Percentiles rank a stretch among this genome's conserved stretches.
phyloP scores from a whole-genome alignment of 1,140 invertebrate species.

The Tribolium castaneum region DNA sequence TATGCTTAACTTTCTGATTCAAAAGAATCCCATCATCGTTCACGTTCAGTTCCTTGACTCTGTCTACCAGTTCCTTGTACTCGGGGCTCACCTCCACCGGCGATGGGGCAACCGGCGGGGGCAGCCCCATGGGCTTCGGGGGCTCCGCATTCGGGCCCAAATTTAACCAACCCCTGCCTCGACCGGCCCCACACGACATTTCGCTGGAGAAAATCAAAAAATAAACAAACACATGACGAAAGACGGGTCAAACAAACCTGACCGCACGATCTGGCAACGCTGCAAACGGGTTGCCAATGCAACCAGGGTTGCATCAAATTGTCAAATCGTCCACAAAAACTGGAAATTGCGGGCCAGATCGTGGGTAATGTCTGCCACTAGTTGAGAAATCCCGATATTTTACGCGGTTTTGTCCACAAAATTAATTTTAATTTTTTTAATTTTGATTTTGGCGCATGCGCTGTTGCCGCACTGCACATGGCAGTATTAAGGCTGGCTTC shows the following conservation, averaged over 20 bases:
- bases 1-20: conserved; percentile 52
- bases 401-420: too few relatives aligned
- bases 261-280: neutral
- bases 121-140: neutral
- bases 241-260: neutral
- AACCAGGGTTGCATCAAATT: neutral
- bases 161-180: conserved; percentile 56
- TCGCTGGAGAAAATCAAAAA: neutral
- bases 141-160: conserved; percentile 42
- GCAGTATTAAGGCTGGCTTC: neutral
- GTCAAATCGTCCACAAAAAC: neutral
- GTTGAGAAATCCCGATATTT: too few relatives aligned
- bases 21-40: conserved; percentile 55
- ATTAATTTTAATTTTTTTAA: too few relatives aligned
- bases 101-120: neutral
- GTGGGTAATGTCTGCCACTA: too few relatives aligned
- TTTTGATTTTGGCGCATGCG: neutral
- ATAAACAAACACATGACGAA: neutral
- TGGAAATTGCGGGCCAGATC: too few relatives aligned
- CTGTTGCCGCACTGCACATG: neutral
- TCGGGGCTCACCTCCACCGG: neutral
- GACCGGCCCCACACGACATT: conserved; percentile 47
- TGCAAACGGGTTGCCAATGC: neutral
- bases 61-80: conserved; percentile 38
- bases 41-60: conserved; percentile 44